Conservation (phyloP, 2,888 invertebrate genomes). For the Chrysomela aeneicollis region DNA sequence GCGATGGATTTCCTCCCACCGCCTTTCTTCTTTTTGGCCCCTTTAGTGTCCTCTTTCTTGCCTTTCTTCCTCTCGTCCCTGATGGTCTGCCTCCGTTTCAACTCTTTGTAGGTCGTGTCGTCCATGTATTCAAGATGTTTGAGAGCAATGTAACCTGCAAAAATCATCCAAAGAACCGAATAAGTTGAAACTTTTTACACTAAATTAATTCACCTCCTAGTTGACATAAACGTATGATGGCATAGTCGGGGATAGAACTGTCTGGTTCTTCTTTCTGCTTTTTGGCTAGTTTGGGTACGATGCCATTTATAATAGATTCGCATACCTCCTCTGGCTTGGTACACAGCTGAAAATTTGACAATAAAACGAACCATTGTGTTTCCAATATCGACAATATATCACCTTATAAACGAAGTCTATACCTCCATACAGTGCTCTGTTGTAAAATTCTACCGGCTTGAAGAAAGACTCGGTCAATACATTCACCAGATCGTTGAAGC, state of each 20-base stretch:
- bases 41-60: slow-evolving; percentile 56
- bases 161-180: no score
- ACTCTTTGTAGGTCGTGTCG: slow-evolving; percentile 81
- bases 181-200: not conserved
- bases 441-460: slow-evolving; percentile 63
- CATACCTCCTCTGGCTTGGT: slow-evolving; percentile 66
- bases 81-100: slow-evolving; percentile 70
- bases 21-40: slow-evolving; percentile 23
- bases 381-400: no score
- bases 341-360: slow-evolving; percentile 60
- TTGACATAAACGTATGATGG: slow-evolving; percentile 47
- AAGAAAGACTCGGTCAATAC: slow-evolving; percentile 64
- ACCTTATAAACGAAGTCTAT: slow-evolving; percentile 69
- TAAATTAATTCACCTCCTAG: slow-evolving; percentile 63
- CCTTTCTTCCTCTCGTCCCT: slow-evolving; percentile 54
- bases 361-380: not conserved
- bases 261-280: slow-evolving; percentile 43
- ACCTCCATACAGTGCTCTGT: slow-evolving; percentile 67
- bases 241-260: slow-evolving; percentile 31
- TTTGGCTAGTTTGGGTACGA: slow-evolving; percentile 36
- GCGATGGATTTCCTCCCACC: not conserved
- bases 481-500: slow-evolving; percentile 64
- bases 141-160: slow-evolving; percentile 73
- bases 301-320: slow-evolving; percentile 51
- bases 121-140: slow-evolving; percentile 85